These are phyloP conservation scores for Aselliscus stoliczkanus DNA, from an alignment of 2,797 vertebrate genomes.

Conservation along the genomic window DNA sequence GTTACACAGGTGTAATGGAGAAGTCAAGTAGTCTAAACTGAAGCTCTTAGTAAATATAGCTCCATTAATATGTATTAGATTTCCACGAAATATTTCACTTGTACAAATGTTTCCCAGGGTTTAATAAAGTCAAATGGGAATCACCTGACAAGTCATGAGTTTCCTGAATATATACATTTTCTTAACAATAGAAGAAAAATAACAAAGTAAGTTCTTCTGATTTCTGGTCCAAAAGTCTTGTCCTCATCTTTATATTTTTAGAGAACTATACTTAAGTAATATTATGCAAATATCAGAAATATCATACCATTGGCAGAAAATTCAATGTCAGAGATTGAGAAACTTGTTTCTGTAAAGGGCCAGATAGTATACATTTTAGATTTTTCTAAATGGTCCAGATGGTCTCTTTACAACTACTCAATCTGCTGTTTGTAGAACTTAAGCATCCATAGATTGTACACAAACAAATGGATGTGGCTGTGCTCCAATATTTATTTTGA, in stretches of 20 bases:
- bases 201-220: background rate
- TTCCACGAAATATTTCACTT: background rate
- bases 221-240: background rate
- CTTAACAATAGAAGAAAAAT: background rate
- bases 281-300: background rate
- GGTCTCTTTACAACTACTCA: background rate
- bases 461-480: background rate
- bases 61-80: background rate
- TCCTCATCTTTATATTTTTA: background rate
- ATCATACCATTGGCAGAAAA: background rate
- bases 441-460: background rate
- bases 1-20: background rate
- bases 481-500: background rate
- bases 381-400: background rate
- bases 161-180: background rate
- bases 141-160: background rate
- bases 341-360: background rate
- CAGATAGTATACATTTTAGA: background rate
- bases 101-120: background rate
- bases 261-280: background rate
- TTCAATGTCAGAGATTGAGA: background rate
- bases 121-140: background rate
- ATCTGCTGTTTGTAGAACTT: background rate
- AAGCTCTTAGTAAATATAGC: background rate
- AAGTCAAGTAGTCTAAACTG: background rate